These are phyloP conservation scores for Eulemur rufifrons DNA, from an alignment of 2,113 vertebrate genomes.

Conservation along the genomic window DNA sequence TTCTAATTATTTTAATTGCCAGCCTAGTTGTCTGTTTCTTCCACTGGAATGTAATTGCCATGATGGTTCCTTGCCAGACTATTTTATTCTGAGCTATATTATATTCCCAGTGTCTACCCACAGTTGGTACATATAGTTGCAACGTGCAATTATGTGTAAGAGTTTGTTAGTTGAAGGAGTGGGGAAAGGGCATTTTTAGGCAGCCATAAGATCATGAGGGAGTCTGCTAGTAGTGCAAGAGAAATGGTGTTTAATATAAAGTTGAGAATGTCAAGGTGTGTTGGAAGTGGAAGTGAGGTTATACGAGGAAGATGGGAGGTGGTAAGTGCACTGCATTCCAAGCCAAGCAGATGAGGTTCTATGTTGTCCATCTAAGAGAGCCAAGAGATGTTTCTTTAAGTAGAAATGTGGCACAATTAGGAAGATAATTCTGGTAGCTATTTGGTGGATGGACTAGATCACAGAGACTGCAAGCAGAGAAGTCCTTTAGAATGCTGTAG, in stretches of 20 bases:
- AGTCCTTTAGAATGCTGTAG: neutral
- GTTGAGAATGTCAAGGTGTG: neutral
- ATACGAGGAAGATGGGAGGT: neutral
- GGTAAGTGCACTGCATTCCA: neutral
- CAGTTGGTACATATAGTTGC: neutral
- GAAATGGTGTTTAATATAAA: neutral
- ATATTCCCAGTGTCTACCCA: neutral
- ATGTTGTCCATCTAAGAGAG: neutral
- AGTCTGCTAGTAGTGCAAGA: neutral
- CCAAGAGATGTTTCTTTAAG: neutral
- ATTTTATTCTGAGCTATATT: neutral
- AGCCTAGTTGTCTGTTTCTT: neutral
- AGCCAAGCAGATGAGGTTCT: constrained; percentile 27
- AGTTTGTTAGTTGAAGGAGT: neutral
- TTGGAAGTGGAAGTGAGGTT: constrained; percentile 10
- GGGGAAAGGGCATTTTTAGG: neutral
- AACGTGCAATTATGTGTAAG: neutral
- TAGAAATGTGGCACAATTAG: neutral
- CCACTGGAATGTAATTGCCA: neutral
- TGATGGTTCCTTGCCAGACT: neutral
- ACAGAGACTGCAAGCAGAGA: neutral
- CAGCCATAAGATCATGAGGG: neutral
- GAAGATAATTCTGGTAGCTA: neutral
- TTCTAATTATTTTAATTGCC: neutral
- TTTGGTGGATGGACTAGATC: constrained; percentile 24